phyloP scores from a whole-genome alignment of 2,113 vertebrate genomes.

The Australoheros scitulus region DNA sequence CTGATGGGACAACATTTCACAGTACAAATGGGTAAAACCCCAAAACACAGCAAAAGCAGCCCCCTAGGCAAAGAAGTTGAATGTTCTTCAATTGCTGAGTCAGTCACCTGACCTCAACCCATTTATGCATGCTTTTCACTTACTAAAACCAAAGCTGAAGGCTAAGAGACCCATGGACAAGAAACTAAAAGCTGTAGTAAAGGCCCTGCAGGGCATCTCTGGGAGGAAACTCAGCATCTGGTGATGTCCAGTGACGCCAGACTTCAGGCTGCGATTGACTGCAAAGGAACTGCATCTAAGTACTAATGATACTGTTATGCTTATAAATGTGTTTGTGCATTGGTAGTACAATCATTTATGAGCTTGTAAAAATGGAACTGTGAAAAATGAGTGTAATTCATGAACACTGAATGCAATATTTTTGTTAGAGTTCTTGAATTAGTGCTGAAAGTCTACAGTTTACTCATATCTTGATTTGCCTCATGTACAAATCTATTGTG shows the following conservation, averaged over 20 bases:
- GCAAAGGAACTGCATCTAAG: no score
- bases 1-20: no score
- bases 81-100: no score
- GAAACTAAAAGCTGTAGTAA: neutral
- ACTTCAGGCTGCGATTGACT: neutral
- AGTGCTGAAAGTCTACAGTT: neutral
- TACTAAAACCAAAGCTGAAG: neutral
- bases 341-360: neutral
- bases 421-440: neutral
- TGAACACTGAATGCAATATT: neutral
- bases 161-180: neutral
- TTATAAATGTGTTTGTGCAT: neutral
- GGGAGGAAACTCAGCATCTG: neutral
- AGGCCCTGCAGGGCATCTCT: neutral
- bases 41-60: no score
- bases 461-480: neutral
- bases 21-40: no score
- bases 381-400: fast-evolving
- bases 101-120: no score
- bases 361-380: neutral
- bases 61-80: no score
- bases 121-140: no score
- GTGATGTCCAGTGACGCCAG: neutral
- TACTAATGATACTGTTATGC: neutral
- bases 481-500: neutral